Evolutionary conservation across 2,113 vertebrate species (phyloP).

Genomic region (Speoplatyrhinus poulsoni): DNA sequence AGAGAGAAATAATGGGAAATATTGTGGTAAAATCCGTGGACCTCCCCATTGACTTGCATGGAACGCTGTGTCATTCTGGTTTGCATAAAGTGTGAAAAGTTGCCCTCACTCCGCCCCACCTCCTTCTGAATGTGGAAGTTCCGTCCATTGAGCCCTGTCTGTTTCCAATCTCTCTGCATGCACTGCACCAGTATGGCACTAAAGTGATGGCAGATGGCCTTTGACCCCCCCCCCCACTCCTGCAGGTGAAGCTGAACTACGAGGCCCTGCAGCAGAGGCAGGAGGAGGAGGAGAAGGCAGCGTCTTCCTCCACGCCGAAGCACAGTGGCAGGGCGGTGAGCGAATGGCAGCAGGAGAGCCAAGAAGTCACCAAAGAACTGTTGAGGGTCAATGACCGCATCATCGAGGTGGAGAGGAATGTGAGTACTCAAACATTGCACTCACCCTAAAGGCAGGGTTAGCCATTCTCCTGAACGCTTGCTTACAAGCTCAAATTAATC

Average conservation of each 20-base stretch:
- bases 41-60: too few relatives aligned
- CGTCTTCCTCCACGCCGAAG: conserved; percentile 74
- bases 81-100: too few relatives aligned
- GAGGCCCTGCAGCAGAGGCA: conserved; percentile 94
- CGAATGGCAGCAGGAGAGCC: conserved; percentile 92
- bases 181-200: not conserved
- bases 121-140: too few relatives aligned
- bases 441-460: not conserved
- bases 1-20: too few relatives aligned
- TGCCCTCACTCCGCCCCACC: too few relatives aligned
- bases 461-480: not conserved
- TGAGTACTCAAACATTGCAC: conserved; percentile 12
- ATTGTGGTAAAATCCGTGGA: too few relatives aligned
- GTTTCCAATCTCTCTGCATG: too few relatives aligned
- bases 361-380: conserved; percentile 92
- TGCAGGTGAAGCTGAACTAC: conserved; percentile 92
- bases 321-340: conserved; percentile 78
- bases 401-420: conserved; percentile 88
- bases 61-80: too few relatives aligned
- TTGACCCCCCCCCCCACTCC: not conserved
- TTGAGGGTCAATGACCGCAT: conserved; percentile 93
- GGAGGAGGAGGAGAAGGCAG: conserved; percentile 84
- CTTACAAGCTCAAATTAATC: not conserved
- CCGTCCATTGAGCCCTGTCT: too few relatives aligned
- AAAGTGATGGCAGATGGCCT: not conserved